Evolutionary conservation across 1,140 invertebrate species (phyloP).

Genomic region (Pomacea maculata): DNA sequence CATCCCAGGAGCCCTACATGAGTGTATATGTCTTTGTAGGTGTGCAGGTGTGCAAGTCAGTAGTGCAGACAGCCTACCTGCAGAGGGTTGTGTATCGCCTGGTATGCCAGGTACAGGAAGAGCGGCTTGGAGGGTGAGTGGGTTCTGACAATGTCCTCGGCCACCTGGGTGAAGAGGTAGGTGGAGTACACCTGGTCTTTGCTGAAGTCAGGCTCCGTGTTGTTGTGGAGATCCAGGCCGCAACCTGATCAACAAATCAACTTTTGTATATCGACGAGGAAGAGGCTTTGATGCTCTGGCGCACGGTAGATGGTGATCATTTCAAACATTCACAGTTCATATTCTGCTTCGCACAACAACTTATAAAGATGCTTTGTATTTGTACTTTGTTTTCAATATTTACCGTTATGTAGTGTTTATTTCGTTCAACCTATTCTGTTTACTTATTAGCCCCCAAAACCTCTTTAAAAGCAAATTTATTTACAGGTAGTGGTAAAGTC

Average conservation of each 20-base stretch:
- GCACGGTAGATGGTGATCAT: no score
- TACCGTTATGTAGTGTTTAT: background rate
- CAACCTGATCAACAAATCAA: slow-evolving; percentile 25
- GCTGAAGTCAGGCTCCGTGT: slow-evolving; percentile 24
- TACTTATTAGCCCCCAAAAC: no score
- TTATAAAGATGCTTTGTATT: no score
- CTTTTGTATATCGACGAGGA: background rate
- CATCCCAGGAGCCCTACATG: no score
- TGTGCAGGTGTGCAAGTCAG: no score
- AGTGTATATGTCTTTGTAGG: no score
- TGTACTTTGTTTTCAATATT: no score
- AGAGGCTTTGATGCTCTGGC: background rate
- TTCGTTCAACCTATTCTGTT: no score
- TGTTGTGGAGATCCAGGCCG: slow-evolving; percentile 43
- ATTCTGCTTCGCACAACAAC: background rate
- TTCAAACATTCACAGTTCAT: no score
- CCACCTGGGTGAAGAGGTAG: slow-evolving; percentile 43
- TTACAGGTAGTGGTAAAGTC: background rate
- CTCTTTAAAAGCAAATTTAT: background rate
- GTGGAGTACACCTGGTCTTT: slow-evolving; percentile 46
- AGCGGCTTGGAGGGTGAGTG: slow-evolving; percentile 51
- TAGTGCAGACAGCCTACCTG: slow-evolving; percentile 44
- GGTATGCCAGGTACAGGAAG: slow-evolving; percentile 59
- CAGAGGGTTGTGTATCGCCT: slow-evolving; percentile 53
- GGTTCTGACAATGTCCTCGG: slow-evolving; percentile 38